A percentile compares a stretch with the other conserved stretches of the same genome.
phyloP scores from a whole-genome alignment of 2,797 vertebrate genomes.

The Macropodus opercularis region DNA sequence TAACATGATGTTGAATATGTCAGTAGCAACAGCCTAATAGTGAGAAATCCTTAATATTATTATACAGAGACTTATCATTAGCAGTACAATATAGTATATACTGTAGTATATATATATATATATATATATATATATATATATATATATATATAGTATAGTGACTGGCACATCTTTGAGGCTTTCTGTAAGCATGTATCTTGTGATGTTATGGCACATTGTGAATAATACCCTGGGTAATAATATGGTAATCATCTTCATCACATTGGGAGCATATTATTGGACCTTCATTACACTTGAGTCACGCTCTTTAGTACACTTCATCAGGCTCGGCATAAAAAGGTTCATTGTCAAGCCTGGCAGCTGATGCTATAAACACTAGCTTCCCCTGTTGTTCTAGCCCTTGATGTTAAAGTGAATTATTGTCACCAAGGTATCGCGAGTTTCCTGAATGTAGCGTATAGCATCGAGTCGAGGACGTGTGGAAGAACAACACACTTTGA shows the following conservation, averaged over 20 bases:
- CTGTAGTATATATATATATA: too few species aligned
- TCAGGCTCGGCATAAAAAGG: slow-evolving; percentile 23
- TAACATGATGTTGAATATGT: slow-evolving; percentile 27
- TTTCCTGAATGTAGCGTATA: slow-evolving; percentile 51
- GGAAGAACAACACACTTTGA: slow-evolving; percentile 29
- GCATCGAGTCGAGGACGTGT: slow-evolving; percentile 26
- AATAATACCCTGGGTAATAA: slow-evolving; percentile 70
- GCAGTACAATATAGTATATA: too few species aligned
- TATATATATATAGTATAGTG: too few species aligned
- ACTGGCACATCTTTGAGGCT: slow-evolving; percentile 51
- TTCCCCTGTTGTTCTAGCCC: slow-evolving; percentile 63
- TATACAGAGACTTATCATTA: slow-evolving; percentile 28
- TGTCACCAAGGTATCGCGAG: slow-evolving; percentile 24
- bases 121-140: too few species aligned
- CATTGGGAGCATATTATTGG: slow-evolving; percentile 4
- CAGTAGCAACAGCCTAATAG: slow-evolving; percentile 32
- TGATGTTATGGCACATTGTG: slow-evolving; percentile 71
- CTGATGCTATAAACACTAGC: slow-evolving; percentile 40
- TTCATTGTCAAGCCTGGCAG: slow-evolving; percentile 41
- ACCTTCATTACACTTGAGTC: slow-evolving; percentile 16
- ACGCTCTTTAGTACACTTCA: slow-evolving; percentile 42
- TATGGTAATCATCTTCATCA: slow-evolving; percentile 28
- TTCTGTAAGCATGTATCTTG: slow-evolving; percentile 44
- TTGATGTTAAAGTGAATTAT: slow-evolving; percentile 47
- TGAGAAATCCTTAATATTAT: slow-evolving; percentile 35